phyloP scores from a whole-genome alignment of 2,888 invertebrate genomes.

The Andrena praecox region DNA sequence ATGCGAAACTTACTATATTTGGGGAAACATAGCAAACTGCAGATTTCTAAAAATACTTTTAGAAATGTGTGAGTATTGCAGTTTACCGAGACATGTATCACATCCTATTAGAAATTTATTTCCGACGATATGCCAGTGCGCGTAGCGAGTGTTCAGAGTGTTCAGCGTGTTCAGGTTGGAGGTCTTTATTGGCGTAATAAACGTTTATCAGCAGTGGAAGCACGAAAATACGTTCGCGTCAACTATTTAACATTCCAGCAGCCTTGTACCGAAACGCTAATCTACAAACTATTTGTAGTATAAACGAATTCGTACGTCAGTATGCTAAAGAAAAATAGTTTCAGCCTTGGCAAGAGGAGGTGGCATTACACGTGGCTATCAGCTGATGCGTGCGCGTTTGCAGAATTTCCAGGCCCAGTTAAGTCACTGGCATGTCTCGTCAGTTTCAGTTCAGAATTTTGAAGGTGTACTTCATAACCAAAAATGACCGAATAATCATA shows the following conservation, averaged over 20 bases:
- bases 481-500: constrained; percentile 13
- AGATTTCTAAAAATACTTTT: no score
- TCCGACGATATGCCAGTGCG: no score
- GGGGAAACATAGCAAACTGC: no score
- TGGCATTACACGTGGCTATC: constrained; percentile 76
- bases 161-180: no score
- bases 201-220: background rate
- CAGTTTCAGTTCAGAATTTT: constrained; percentile 47
- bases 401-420: constrained; percentile 23
- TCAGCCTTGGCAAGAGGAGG: constrained; percentile 37
- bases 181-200: background rate
- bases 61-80: no score
- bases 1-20: no score
- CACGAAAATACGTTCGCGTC: background rate
- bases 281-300: constrained; percentile 5
- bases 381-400: constrained; percentile 74
- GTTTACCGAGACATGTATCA: no score
- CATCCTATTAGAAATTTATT: no score
- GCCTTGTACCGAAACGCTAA: background rate
- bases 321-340: constrained; percentile 19
- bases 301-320: constrained; percentile 4
- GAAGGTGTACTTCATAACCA: constrained; percentile 9
- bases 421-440: constrained; percentile 37
- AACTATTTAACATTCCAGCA: background rate
- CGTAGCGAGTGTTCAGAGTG: no score